Percentiles rank a stretch among this genome's conserved stretches.
Evolutionary conservation across 2,888 invertebrate genomes (phyloP).

Genomic region (Polyommatus icarus): DNA sequence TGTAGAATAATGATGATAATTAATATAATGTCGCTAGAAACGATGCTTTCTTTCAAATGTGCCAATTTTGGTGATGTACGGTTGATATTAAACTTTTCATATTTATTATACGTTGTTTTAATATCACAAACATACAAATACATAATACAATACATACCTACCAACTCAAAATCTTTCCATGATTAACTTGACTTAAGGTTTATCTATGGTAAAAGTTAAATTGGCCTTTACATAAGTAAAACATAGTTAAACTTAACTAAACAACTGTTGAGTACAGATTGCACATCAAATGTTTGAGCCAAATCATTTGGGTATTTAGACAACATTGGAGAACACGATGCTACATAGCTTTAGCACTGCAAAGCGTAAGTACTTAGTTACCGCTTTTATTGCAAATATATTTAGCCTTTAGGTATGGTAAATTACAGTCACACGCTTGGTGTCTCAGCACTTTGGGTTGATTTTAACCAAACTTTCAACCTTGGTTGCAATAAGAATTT

Average conservation of each 20-base stretch:
- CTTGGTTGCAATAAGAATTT: not conserved
- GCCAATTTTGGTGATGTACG: conserved; percentile 65
- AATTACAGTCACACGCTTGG: not conserved
- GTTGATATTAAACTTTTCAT: conserved; percentile 73
- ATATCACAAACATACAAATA: conserved; percentile 30
- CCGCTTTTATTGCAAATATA: conserved; percentile 24
- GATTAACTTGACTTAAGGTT: too few species aligned
- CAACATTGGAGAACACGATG: not conserved
- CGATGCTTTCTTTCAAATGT: conserved; percentile 47
- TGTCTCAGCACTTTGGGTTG: conserved; percentile 1
- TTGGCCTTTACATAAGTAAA: not conserved
- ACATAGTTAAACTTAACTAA: not conserved
- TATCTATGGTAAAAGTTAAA: too few species aligned
- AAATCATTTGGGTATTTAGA: not conserved
- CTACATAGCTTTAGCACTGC: conserved; percentile 21
- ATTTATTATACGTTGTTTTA: conserved; percentile 55
- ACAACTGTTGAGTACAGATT: not conserved
- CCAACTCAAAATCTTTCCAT: not conserved
- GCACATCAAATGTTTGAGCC: not conserved
- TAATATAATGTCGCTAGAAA: conserved; percentile 9
- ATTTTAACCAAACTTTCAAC: too few species aligned
- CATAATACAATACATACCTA: not conserved
- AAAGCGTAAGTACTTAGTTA: conserved; percentile 1
- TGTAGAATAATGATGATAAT: conserved; percentile 22
- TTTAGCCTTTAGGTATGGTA: not conserved